phyloP scores from a whole-genome alignment of 2,797 vertebrate genomes.

The Ctenosaura bakeri region DNA sequence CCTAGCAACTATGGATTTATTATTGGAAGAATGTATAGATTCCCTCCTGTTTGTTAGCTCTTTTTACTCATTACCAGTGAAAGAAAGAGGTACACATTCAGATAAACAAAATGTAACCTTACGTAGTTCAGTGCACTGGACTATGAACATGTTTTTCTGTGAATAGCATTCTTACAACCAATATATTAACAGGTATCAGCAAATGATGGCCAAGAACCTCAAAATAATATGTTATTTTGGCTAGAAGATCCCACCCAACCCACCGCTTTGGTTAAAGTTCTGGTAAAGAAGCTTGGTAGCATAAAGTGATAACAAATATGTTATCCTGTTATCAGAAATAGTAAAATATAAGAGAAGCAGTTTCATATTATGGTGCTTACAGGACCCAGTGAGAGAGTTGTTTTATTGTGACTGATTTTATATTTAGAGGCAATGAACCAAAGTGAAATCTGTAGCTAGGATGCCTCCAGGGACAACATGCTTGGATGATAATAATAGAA shows the following conservation, averaged over 20 bases:
- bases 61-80: neutral
- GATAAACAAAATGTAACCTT: neutral
- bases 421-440: neutral
- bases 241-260: neutral
- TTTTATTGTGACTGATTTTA: neutral
- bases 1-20: neutral
- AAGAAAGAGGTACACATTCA: neutral
- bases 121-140: neutral
- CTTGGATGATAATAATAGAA: conserved; percentile 1
- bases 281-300: neutral
- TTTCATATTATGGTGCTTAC: neutral
- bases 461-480: neutral
- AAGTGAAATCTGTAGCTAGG: neutral
- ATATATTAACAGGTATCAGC: neutral
- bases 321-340: neutral
- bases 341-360: fast-evolving
- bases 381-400: neutral
- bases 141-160: neutral
- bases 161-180: neutral
- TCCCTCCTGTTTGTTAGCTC: neutral
- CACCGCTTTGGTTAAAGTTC: neutral
- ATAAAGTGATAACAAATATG: conserved; percentile 5
- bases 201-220: neutral
- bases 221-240: neutral
- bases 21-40: neutral